A percentile compares a stretch with the other conserved stretches of the same genome.
Conservation (phyloP, 2,888 invertebrate species). For the Alitta virens region DNA sequence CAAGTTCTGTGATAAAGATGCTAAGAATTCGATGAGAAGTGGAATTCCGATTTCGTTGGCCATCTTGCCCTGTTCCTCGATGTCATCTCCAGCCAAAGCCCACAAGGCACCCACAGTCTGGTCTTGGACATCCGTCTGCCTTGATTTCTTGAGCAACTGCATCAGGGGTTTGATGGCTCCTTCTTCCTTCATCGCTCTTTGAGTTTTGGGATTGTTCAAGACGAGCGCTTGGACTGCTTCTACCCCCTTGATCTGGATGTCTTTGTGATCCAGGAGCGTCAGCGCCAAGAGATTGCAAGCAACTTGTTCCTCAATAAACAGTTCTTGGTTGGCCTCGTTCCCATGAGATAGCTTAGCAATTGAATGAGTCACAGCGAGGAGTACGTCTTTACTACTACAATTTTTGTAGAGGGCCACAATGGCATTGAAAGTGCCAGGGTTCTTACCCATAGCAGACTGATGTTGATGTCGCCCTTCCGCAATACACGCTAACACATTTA, state of each 20-base stretch:
- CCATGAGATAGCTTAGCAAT: constrained; percentile 38
- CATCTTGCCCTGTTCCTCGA: constrained; percentile 46
- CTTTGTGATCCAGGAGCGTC: constrained; percentile 38
- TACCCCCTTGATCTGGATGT: constrained; percentile 51
- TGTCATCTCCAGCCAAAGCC: constrained; percentile 50
- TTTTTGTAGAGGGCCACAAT: constrained; percentile 42
- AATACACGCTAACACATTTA: constrained; percentile 45
- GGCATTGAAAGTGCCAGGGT: constrained; percentile 54
- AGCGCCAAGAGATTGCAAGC: constrained; percentile 42
- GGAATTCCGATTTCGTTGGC: constrained; percentile 50
- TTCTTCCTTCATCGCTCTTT: constrained; percentile 41
- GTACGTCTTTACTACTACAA: constrained; percentile 37
- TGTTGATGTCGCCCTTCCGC: constrained; percentile 36
- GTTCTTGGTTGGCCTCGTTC: constrained; percentile 43
- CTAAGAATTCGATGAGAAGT: constrained; percentile 50
- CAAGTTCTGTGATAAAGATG: constrained; percentile 47
- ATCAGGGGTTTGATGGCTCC: constrained; percentile 47
- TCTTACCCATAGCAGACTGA: constrained; percentile 37
- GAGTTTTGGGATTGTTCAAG: constrained; percentile 45
- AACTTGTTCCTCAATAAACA: constrained; percentile 44
- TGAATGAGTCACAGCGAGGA: constrained; percentile 41
- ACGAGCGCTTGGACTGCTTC: constrained; percentile 47
- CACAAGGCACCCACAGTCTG: constrained; percentile 52
- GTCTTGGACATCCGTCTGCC: constrained; percentile 32
- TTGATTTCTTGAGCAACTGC: constrained; percentile 41